Percentiles rank a stretch among this genome's conserved stretches.
These are phyloP conservation scores for Dioctria rufipes DNA, from an alignment of 2,888 invertebrate species.

Conservation along the genomic window DNA sequence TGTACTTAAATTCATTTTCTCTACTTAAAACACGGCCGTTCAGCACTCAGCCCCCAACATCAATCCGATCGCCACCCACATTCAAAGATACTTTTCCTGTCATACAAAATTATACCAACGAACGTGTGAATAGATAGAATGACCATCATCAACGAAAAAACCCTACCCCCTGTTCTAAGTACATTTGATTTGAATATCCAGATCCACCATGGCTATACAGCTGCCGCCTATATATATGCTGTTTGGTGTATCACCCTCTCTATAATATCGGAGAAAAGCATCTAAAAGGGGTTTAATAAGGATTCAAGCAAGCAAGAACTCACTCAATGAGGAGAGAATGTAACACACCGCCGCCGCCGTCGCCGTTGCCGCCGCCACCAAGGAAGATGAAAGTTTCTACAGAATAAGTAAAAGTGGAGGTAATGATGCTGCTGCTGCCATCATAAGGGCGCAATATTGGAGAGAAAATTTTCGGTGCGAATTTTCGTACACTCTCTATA, in stretches of 20 bases:
- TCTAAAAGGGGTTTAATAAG: neutral
- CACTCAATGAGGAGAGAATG: constrained; percentile 15
- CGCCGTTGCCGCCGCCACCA: neutral
- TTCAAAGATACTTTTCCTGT: constrained; percentile 20
- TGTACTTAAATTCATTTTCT: neutral
- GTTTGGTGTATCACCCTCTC: constrained; percentile 1
- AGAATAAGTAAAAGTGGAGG: constrained; percentile 55
- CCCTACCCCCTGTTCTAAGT: neutral
- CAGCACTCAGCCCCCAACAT: neutral
- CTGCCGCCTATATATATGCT: neutral
- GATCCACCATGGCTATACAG: constrained; percentile 20
- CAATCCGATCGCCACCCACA: neutral
- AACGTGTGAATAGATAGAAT: constrained; percentile 10
- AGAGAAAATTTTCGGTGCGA: constrained; percentile 46
- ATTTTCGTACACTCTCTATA: constrained; percentile 19
- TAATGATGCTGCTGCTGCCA: constrained; percentile 42
- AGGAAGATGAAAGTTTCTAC: constrained; percentile 37
- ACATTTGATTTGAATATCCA: neutral
- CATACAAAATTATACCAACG: constrained; percentile 18
- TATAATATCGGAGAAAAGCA: constrained; percentile 25
- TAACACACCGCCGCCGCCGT: neutral
- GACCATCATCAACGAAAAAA: constrained; percentile 22
- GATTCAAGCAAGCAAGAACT: neutral
- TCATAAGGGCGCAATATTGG: neutral
- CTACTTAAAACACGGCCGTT: neutral